Percentiles rank a stretch among this genome's conserved stretches.
Conservation (phyloP, 2,888 invertebrate genomes). For the Lucinisca nassula region DNA sequence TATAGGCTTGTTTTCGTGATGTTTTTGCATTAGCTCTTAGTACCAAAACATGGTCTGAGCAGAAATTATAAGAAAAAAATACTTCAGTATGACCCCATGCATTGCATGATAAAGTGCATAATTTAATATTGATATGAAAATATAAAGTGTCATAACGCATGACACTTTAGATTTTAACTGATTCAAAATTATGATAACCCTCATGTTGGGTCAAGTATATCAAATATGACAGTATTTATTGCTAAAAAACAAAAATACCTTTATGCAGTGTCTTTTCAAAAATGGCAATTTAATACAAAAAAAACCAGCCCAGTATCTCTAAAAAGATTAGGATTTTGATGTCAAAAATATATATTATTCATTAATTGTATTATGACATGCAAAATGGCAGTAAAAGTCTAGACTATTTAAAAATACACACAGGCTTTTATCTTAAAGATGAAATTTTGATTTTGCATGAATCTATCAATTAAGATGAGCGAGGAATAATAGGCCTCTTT, state of each 20-base stretch:
- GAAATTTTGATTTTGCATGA: neutral
- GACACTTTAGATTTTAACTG: conserved; percentile 12
- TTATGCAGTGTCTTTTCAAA: neutral
- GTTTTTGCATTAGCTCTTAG: too few species aligned
- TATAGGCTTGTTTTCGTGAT: too few species aligned
- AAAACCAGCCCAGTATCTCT: neutral
- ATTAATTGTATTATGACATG: conserved; percentile 4
- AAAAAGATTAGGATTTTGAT: neutral
- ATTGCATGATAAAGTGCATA: conserved; percentile 4
- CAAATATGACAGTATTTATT: conserved; percentile 10
- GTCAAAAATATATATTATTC: conserved; percentile 1
- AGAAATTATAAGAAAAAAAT: too few species aligned
- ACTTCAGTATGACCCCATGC: too few species aligned
- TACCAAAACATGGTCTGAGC: too few species aligned
- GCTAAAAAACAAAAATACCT: neutral
- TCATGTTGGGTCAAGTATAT: neutral
- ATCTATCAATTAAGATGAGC: conserved; percentile 5
- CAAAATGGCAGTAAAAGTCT: neutral
- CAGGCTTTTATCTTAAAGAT: neutral
- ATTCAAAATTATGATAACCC: conserved; percentile 1
- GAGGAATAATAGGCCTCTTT: too few species aligned
- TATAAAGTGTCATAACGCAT: conserved; percentile 15
- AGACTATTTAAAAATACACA: neutral
- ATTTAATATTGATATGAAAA: conserved; percentile 4
- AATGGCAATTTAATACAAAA: neutral